Conservation (phyloP, 2,797 vertebrate genomes). For the Lepilemur septentrionalis region DNA sequence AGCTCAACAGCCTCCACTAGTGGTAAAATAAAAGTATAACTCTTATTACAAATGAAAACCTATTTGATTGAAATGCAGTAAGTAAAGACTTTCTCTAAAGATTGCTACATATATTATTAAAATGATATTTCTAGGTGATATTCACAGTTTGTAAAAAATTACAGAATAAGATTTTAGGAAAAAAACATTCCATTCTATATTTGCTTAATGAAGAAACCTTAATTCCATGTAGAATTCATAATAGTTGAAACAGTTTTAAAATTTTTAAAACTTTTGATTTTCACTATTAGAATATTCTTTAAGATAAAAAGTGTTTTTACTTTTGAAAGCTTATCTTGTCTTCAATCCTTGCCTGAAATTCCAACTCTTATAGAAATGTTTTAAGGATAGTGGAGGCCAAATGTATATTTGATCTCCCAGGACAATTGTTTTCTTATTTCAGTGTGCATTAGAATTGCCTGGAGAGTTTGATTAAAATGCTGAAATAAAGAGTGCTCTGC, state of each 20-base stretch:
- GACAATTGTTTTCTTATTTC: neutral
- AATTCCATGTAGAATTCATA: neutral
- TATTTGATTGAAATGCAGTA: neutral
- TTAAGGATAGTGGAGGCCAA: neutral
- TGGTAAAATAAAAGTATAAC: conserved; percentile 57
- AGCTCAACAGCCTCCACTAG: conserved; percentile 78
- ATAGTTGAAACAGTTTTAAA: neutral
- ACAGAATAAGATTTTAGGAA: neutral
- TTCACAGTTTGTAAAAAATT: neutral
- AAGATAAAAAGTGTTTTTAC: neutral
- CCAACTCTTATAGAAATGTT: neutral
- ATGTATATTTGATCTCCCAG: neutral
- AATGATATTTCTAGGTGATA: neutral
- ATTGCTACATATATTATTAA: neutral
- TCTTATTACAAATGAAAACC: neutral
- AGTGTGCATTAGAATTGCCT: neutral
- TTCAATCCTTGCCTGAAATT: neutral
- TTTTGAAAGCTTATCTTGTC: neutral
- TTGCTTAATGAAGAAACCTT: neutral
- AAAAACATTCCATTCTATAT: neutral
- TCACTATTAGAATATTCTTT: neutral
- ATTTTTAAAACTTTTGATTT: neutral
- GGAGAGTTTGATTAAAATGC: neutral
- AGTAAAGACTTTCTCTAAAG: conserved; percentile 13
- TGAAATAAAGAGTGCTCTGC: neutral